These are phyloP conservation scores for Pycnomerus fuliginosus DNA, from an alignment of 2,888 invertebrate genomes.

Conservation along the genomic window DNA sequence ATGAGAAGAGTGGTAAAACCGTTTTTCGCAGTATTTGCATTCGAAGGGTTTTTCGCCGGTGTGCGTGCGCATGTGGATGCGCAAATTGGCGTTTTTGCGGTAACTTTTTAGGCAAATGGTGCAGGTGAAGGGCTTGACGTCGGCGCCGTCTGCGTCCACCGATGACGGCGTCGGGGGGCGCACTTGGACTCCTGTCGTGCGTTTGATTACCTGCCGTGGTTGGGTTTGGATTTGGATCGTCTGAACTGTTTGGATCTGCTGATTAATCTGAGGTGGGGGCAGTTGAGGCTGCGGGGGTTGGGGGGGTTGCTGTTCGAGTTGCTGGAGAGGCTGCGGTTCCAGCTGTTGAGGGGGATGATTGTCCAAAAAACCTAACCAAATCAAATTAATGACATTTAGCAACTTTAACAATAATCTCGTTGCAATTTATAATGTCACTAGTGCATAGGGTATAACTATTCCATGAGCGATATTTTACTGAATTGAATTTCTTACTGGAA, in stretches of 20 bases:
- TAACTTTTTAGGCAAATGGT: conserved; percentile 46
- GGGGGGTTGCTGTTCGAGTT: not conserved
- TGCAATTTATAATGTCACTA: too few species aligned
- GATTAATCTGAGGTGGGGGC: conserved; percentile 2
- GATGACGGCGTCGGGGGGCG: conserved; percentile 41
- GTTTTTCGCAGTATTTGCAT: conserved; percentile 50
- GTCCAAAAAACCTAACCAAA: conserved; percentile 20
- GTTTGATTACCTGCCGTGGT: conserved; percentile 40
- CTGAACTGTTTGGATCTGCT: conserved; percentile 16
- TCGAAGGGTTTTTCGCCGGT: conserved; percentile 51
- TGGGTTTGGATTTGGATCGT: conserved; percentile 1
- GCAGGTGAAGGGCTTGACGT: conserved; percentile 41
- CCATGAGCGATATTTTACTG: too few species aligned
- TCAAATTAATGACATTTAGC: too few species aligned
- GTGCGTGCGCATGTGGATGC: conserved; percentile 49
- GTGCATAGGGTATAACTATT: too few species aligned
- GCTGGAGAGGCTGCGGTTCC: conserved; percentile 1
- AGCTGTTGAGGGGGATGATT: conserved; percentile 8
- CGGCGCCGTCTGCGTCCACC: conserved; percentile 6
- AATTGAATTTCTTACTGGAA: too few species aligned
- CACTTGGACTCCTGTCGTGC: conserved; percentile 36
- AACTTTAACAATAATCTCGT: too few species aligned
- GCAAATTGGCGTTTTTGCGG: conserved; percentile 48
- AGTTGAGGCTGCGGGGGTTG: conserved; percentile 6
- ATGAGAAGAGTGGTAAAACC: conserved; percentile 50